A percentile compares a stretch with the other conserved stretches of the same genome.
Evolutionary conservation across 2,797 vertebrate species (phyloP).

Genomic region (Paratrypauchen microcephalus): DNA sequence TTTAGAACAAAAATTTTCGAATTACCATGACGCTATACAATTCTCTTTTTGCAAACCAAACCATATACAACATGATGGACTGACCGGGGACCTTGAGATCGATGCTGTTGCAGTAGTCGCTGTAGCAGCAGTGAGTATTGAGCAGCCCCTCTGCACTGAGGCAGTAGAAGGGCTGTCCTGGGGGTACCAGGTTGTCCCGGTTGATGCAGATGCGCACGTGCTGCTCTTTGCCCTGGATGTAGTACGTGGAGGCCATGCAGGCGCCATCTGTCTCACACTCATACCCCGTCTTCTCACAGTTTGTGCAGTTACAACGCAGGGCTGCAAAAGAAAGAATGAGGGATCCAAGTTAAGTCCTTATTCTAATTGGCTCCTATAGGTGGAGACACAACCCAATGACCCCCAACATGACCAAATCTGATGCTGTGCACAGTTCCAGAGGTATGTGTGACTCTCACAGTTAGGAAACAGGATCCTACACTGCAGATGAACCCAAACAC

Average conservation of each 20-base stretch:
- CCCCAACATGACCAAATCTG: neutral
- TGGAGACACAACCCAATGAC: conserved; percentile 37
- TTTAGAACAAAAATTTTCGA: no score
- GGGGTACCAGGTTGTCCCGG: conserved; percentile 83
- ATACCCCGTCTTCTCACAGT: conserved; percentile 87
- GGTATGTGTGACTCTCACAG: conserved; percentile 49
- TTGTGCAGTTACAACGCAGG: conserved; percentile 90
- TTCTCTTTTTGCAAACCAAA: neutral
- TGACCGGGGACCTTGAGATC: conserved; percentile 90
- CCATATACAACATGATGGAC: conserved; percentile 29
- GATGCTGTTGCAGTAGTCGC: conserved; percentile 95
- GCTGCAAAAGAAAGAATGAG: conserved; percentile 50
- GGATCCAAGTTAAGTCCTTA: neutral
- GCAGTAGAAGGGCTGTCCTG: conserved; percentile 94
- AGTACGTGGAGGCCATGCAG: conserved; percentile 94
- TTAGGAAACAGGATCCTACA: conserved; percentile 78
- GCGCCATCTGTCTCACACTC: conserved; percentile 96
- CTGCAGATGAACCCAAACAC: conserved; percentile 82
- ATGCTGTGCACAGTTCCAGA: conserved; percentile 27
- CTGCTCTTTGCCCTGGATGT: conserved; percentile 83
- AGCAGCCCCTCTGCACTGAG: conserved; percentile 89
- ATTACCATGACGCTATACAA: no score
- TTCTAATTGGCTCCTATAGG: conserved; percentile 46
- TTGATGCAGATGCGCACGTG: conserved; percentile 91
- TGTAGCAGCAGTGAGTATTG: conserved; percentile 96